Evolutionary conservation across 2,888 invertebrate species (phyloP), one percentile per base, ranked within the genome.

Genomic region (Caenorhabditis virilis): DNA sequence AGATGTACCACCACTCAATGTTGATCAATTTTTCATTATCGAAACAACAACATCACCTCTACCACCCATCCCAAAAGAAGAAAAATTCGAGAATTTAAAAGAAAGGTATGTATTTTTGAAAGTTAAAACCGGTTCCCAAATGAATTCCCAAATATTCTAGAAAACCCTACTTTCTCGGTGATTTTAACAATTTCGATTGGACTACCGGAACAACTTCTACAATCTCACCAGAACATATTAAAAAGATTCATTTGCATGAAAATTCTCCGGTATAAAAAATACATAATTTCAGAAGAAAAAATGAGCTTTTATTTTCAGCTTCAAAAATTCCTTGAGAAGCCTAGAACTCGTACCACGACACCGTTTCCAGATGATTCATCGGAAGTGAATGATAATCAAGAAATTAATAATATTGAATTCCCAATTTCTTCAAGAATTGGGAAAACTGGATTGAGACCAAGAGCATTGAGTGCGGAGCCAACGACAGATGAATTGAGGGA

Each of bases 351-450:
- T n/a, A 58, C 50, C 6, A 58, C 58, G 16, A 55, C 58, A 33
- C 13, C 55, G n/a, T 20, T 23, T 33, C 53, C 53, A 13, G 58
- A 58, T 25, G 51, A 51, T n/a, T 49, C 56, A 1, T 51, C 56
- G 16, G 56, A 62, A 52, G 45, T 52, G 18, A 52, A 56, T 23
- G 62, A 56, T 20, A 9, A 42, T 27, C 15, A 50, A 47, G 57
- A 46, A 35, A 47, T 69, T 3, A 57, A 69, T 52, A 62, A 62
- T 6, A 41, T 70, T 16, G 73, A 73, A 46, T 73, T 73, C 52
- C 73, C 73, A 15, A 69, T 73, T 36, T 68, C 69, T 9, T 68
- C 73, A 20, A 67, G 58, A 51, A 57, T 72, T 20, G 46, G 50
- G 27, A 54, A 42, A 20, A 48, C 39, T 25, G 23, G 36, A 39